Percentiles rank a stretch among this genome's conserved stretches.
These are phyloP conservation scores for Apteryx owenii DNA, from an alignment of 2,113 vertebrate genomes.

Conservation along the genomic window DNA sequence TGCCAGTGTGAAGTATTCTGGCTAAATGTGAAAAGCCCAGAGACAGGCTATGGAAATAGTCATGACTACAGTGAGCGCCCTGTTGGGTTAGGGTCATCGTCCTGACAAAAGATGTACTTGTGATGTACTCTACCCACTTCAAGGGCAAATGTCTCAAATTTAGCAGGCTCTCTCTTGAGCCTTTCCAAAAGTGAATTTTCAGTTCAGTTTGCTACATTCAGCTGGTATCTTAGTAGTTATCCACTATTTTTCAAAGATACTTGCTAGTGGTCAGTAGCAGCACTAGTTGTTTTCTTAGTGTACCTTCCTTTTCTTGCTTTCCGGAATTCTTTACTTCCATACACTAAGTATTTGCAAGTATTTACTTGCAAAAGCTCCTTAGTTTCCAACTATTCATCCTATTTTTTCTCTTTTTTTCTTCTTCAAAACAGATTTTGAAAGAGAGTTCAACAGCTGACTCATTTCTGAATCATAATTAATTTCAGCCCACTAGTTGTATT, in stretches of 20 bases:
- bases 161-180: neutral
- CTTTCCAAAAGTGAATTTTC: neutral
- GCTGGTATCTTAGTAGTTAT: neutral
- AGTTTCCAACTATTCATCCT: slow-evolving; percentile 72
- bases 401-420: slow-evolving; percentile 45
- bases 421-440: slow-evolving; percentile 75
- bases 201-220: neutral
- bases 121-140: neutral
- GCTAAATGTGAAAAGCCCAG: neutral
- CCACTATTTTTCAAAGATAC: neutral
- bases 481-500: slow-evolving; percentile 69
- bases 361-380: slow-evolving; percentile 62
- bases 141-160: neutral
- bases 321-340: neutral
- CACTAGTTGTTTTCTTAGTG: neutral
- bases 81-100: neutral
- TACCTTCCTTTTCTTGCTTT: neutral
- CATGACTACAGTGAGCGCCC: neutral
- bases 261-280: neutral
- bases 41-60: neutral
- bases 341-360: slow-evolving; percentile 31
- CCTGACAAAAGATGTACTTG: neutral
- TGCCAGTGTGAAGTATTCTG: neutral
- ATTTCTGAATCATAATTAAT: slow-evolving; percentile 79
- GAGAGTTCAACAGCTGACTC: slow-evolving; percentile 74